Evolutionary conservation across 2,797 vertebrate species (phyloP).

Genomic region (Gadopsis bispinosus): DNA sequence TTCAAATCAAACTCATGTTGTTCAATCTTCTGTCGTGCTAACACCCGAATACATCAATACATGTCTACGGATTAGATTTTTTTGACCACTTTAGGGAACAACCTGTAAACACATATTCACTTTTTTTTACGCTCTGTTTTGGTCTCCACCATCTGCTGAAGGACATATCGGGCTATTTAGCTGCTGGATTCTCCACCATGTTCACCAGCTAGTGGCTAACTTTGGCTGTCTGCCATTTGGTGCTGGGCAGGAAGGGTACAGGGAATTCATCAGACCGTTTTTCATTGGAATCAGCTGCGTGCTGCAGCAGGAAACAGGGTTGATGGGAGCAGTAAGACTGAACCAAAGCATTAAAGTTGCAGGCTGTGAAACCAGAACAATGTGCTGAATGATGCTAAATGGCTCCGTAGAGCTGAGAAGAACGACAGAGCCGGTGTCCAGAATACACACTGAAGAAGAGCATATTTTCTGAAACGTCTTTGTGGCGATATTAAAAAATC

Average conservation of each 20-base stretch:
- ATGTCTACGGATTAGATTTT: neutral
- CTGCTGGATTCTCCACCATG: neutral
- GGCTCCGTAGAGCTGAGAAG: neutral
- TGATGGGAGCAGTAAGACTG: neutral
- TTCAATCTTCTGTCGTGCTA: neutral
- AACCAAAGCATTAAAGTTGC: neutral
- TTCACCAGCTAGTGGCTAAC: neutral
- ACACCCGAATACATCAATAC: constrained; percentile 11
- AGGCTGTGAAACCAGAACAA: neutral
- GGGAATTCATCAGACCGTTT: neutral
- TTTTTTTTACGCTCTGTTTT: neutral
- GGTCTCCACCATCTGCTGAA: neutral
- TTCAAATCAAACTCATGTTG: constrained; percentile 1
- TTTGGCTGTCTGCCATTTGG: neutral
- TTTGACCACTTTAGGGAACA: neutral
- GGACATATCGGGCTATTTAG: neutral
- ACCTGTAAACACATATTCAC: constrained; percentile 11
- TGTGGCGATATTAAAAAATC: too few species aligned
- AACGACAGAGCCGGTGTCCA: too few species aligned
- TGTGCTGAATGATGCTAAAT: neutral
- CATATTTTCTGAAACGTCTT: too few species aligned
- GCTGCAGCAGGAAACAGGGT: neutral
- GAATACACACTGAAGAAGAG: too few species aligned
- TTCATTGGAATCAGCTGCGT: neutral
- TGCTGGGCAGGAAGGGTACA: neutral